phyloP scores from a whole-genome alignment of 2,888 invertebrate species.

The Tubulanus polymorphus region DNA sequence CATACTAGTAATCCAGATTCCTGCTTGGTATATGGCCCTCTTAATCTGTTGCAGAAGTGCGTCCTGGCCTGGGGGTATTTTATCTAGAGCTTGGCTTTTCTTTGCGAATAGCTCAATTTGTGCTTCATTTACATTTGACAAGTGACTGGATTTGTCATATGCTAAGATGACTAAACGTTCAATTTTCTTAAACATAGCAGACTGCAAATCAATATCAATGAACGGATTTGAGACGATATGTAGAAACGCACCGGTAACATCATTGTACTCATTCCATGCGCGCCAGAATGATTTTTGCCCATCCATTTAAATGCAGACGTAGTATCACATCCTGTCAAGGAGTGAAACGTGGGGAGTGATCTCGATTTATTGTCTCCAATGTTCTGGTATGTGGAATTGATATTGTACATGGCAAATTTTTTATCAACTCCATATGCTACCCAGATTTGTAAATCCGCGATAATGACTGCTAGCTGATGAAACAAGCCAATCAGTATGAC shows the following conservation, averaged over 20 bases:
- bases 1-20: not conserved
- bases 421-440: not conserved
- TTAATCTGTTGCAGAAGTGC: not conserved
- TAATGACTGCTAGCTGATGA: not conserved
- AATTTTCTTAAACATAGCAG: not conserved
- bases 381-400: not conserved
- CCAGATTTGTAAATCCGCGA: not conserved
- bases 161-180: not conserved
- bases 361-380: not conserved
- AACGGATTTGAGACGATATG: not conserved
- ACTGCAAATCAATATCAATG: not conserved
- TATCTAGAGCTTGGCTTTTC: not conserved
- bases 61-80: not conserved
- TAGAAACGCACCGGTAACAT: not conserved
- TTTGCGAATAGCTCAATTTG: not conserved
- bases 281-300: not conserved
- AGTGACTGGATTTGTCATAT: not conserved
- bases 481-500: not conserved
- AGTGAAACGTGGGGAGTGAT: not conserved
- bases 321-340: not conserved
- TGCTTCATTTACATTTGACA: not conserved
- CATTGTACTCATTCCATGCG: not conserved
- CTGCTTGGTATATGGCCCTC: slow-evolving; percentile 3
- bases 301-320: not conserved
- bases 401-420: not conserved